Conservation (phyloP, 2,888 invertebrate genomes). For the Acanthosoma haemorrhoidale region DNA sequence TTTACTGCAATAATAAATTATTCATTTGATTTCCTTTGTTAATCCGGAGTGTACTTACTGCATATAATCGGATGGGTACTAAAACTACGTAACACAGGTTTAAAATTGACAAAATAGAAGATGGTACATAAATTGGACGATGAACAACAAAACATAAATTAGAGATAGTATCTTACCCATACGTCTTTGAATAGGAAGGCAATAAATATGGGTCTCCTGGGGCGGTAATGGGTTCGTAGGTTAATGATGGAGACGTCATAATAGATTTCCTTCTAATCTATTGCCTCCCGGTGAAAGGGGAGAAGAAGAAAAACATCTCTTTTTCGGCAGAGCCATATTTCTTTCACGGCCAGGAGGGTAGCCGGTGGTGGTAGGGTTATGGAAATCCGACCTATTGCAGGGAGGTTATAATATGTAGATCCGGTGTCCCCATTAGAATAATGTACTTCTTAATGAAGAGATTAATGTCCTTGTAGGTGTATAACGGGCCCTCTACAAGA, state of each 20-base stretch:
- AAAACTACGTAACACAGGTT: no score
- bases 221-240: neutral
- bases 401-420: conserved; percentile 16
- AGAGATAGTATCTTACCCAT: neutral
- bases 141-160: no score
- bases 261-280: conserved; percentile 1
- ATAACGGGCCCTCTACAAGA: conserved; percentile 6
- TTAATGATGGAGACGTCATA: neutral
- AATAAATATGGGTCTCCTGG: neutral
- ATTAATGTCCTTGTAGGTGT: conserved; percentile 21
- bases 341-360: neutral
- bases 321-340: conserved; percentile 8
- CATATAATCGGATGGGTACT: no score
- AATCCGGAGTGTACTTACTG: no score
- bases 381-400: conserved; percentile 17
- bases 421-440: conserved; percentile 6
- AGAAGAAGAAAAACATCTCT: neutral
- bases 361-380: neutral
- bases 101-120: no score
- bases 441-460: conserved; percentile 15
- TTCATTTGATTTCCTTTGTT: no score
- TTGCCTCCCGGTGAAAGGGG: no score
- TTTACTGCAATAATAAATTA: no score
- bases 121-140: no score
- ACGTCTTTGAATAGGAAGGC: neutral